phyloP scores from a whole-genome alignment of 2,888 invertebrate genomes.

The Volucella inanis region DNA sequence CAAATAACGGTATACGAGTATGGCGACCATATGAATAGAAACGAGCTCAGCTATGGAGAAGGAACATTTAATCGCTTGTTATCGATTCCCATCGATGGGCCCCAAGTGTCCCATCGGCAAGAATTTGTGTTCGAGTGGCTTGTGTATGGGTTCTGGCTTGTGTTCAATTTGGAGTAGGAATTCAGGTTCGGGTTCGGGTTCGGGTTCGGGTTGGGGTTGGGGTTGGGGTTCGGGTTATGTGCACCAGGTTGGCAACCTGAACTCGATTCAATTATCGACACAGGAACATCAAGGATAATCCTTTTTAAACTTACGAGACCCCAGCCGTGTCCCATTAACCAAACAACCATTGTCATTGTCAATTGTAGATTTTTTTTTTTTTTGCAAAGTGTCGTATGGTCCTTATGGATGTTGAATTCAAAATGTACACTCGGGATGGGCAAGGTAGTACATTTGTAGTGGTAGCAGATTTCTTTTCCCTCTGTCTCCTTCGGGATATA shows the following conservation, averaged over 20 bases:
- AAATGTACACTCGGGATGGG: conserved; percentile 33
- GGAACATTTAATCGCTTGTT: conserved; percentile 67
- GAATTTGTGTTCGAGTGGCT: conserved; percentile 64
- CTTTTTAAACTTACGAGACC: conserved; percentile 69
- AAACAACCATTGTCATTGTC: conserved; percentile 54
- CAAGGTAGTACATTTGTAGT: conserved; percentile 3
- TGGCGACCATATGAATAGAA: conserved; percentile 4
- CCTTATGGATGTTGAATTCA: conserved; percentile 62
- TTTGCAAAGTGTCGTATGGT: conserved; percentile 20
- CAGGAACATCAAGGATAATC: conserved; percentile 67
- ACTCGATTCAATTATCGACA: conserved; percentile 72
- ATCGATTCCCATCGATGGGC: conserved; percentile 72
- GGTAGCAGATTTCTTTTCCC: conserved; percentile 11
- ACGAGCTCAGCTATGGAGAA: conserved; percentile 38
- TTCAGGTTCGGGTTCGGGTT: background rate
- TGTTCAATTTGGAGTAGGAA: background rate
- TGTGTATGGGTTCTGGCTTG: conserved; percentile 10
- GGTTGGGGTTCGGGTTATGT: conserved; percentile 13
- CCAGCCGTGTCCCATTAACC: conserved; percentile 64
- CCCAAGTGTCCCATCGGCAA: conserved; percentile 70
- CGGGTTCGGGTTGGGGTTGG: conserved; percentile 1
- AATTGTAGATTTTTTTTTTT: conserved; percentile 25
- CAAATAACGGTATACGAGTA: background rate
- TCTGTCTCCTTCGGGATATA: conserved; percentile 20
- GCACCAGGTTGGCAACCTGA: conserved; percentile 55